Evolutionary conservation across 2,797 vertebrate genomes (phyloP).

Genomic region (Lemur catta): DNA sequence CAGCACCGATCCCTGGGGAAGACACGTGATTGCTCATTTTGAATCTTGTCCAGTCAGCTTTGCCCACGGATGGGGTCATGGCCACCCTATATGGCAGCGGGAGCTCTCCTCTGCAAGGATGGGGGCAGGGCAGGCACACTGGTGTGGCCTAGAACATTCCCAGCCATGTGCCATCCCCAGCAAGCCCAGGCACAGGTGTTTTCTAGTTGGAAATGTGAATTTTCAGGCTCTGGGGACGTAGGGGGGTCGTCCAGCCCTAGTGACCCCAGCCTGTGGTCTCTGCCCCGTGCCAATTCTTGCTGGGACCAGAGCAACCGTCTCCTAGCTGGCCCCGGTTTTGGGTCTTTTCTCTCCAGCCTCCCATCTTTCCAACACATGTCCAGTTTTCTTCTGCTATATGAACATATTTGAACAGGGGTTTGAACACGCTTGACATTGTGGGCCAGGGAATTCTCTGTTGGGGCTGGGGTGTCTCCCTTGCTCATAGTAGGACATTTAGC

Average conservation of each 20-base stretch:
- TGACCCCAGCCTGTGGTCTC: neutral
- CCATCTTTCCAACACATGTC: neutral
- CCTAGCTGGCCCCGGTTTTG: accelerated
- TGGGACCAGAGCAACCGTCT: too few species aligned
- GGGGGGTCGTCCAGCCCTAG: too few species aligned
- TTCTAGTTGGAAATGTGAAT: neutral
- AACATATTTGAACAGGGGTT: neutral
- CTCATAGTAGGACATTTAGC: neutral
- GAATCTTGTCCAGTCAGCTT: neutral
- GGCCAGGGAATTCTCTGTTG: neutral
- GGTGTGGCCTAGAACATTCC: neutral
- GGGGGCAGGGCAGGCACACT: too few species aligned
- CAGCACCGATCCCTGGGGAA: neutral
- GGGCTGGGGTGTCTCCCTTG: too few species aligned
- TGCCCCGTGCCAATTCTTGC: too few species aligned
- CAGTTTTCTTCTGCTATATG: neutral
- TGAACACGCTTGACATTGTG: neutral
- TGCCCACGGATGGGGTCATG: neutral
- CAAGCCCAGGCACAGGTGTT: neutral
- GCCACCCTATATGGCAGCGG: neutral
- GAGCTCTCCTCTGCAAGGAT: neutral
- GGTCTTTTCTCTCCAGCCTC: neutral
- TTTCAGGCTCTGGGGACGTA: neutral
- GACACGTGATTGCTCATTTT: neutral
- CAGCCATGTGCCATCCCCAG: neutral